phyloP scores from a whole-genome alignment of 2,797 vertebrate species.

The Cirrhinus molitorella region DNA sequence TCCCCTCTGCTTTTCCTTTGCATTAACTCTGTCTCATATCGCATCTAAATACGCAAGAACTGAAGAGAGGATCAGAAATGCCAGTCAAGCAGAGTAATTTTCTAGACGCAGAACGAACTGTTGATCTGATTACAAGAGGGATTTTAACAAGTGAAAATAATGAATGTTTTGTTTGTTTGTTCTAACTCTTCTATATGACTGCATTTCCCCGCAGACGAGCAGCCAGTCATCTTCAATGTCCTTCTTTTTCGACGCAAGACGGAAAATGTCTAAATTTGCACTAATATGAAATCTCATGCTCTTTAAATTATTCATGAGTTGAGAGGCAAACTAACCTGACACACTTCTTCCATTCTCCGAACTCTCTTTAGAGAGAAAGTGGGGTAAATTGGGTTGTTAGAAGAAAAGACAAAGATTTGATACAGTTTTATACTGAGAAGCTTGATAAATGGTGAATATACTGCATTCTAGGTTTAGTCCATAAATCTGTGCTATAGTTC shows the following conservation, averaged over 20 bases:
- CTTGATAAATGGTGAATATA: not conserved
- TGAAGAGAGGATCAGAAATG: constrained; percentile 45
- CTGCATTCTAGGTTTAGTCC: not conserved
- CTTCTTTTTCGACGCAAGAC: constrained; percentile 30
- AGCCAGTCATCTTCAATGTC: constrained; percentile 23
- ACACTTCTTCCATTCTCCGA: constrained; percentile 37
- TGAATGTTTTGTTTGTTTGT: constrained; percentile 53
- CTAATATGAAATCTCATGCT: constrained; percentile 54
- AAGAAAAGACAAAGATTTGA: constrained; percentile 38
- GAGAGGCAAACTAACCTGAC: constrained; percentile 45
- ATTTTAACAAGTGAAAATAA: constrained; percentile 56
- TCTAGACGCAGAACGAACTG: constrained; percentile 33
- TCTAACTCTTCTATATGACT: constrained; percentile 31
- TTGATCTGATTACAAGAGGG: constrained; percentile 56
- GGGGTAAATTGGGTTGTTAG: constrained; percentile 31
- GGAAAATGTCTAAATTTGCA: constrained; percentile 48
- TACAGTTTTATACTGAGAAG: constrained; percentile 6
- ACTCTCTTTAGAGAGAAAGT: constrained; percentile 36
- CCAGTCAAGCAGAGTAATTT: constrained; percentile 47
- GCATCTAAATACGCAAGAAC: constrained; percentile 30
- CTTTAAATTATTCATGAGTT: constrained; percentile 55
- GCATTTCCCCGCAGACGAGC: constrained; percentile 38
- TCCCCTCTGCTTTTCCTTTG: constrained; percentile 1
- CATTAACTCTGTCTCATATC: not conserved
- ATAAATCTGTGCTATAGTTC: not conserved